Conservation (phyloP, 2,113 vertebrate species). For the Passer domesticus region DNA sequence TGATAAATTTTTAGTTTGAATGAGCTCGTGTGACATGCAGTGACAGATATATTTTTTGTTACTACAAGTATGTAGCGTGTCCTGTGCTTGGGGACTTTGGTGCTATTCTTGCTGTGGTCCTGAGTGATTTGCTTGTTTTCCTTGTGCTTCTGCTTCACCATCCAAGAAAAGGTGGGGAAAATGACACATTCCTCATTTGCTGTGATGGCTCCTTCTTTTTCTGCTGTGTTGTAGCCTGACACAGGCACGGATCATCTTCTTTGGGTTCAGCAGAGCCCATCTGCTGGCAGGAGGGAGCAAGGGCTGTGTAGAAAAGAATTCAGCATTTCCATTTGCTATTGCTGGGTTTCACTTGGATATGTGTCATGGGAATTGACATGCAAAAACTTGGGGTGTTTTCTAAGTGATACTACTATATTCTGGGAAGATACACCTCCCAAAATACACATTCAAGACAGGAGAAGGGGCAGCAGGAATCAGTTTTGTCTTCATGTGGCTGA, state of each 20-base stretch:
- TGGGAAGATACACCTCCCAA: not conserved
- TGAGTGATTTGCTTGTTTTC: not conserved
- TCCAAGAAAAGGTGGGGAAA: slow-evolving; percentile 1
- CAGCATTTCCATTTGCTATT: not conserved
- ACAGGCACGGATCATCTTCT: not conserved
- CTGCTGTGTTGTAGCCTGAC: not conserved
- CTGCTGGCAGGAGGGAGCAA: not conserved
- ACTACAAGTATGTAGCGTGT: slow-evolving; percentile 35
- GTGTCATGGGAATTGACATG: not conserved
- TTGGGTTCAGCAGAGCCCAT: not conserved
- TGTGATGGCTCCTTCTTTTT: not conserved
- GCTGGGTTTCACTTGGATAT: not conserved
- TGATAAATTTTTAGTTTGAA: slow-evolving; percentile 53
- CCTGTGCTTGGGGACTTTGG: not conserved
- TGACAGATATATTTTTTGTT: slow-evolving; percentile 50
- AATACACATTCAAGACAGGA: not conserved
- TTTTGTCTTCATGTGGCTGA: not conserved
- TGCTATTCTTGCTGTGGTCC: not conserved
- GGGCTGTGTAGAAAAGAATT: not conserved
- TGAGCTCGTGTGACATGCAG: slow-evolving; percentile 26
- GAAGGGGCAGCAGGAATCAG: not conserved
- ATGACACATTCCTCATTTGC: not conserved
- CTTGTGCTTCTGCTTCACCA: not conserved
- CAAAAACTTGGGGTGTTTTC: not conserved
- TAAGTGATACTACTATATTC: not conserved